Evolutionary conservation across 2,888 invertebrate species (phyloP), one percentile per base, ranked within the genome.

Genomic region (Tridacna crocea): DNA sequence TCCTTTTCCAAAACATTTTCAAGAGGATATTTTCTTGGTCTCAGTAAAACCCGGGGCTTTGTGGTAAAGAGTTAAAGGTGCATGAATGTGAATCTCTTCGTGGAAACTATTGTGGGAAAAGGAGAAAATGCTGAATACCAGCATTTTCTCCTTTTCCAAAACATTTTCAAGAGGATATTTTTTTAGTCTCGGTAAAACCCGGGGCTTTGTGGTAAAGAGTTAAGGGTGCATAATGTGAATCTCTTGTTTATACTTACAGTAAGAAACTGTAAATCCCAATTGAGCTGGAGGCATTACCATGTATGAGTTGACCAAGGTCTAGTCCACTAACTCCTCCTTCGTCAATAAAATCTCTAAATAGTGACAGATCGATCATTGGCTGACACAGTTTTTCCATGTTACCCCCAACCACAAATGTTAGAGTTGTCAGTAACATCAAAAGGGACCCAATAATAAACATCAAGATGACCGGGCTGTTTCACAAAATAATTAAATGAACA

Each of bases 371-470:
- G 6, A 84, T 70, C 61, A 92, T 58, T 0, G 91, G 90, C 58
- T 90, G 88, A 79, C 92, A 92, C 22, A 89, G 73, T 72, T 90
- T 89, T 80, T 92, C 89, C 77, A 92, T 75, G 66, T 89, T 87
- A 17, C 89, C 90, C 12, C 92, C 92, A 68, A 91, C 85, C 76
- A 91, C 84, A 73, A 90, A 91, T 26, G 87, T 81, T 27, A 91
- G 72, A 0, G 85, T 88, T 12, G 90, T 90, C 24, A 92, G 82
- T 63, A 91, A 60, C 90, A 89, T 91, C 26, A 90, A 80, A n/a
- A 90, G 73, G 1, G 87, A 85, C 11, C 89, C 89, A 17, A 90
- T 79, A n/a, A 89, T 4, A 70, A 90, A 89, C 87, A 89, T 88
- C 26, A 90, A 77, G 8, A 87, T 70, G 3, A 88, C 87, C 0